Evolutionary conservation across 2,113 vertebrate genomes (phyloP).

Genomic region (Orthonyx spaldingii): DNA sequence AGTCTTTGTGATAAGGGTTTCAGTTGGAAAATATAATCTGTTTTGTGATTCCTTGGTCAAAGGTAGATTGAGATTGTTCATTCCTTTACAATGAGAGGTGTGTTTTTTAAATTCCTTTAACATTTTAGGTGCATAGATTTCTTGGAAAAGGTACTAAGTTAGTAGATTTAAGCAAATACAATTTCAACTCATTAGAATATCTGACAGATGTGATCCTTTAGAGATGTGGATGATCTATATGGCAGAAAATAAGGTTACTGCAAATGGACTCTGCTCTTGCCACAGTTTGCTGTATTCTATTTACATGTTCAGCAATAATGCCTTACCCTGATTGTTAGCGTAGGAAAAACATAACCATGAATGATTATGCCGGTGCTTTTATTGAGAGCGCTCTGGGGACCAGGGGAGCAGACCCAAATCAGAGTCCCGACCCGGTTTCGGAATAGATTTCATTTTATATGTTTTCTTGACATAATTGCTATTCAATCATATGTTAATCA

Average conservation of each 20-base stretch:
- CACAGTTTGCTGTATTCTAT: not conserved
- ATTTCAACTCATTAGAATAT: not conserved
- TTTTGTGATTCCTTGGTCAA: not conserved
- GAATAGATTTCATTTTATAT: no score
- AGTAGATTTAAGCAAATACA: not conserved
- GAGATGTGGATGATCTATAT: not conserved
- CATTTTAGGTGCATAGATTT: not conserved
- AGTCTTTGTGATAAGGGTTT: not conserved
- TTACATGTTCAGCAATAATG: not conserved
- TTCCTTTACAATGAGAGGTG: not conserved
- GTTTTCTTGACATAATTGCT: no score
- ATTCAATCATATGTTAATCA: no score
- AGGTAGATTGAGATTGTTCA: not conserved
- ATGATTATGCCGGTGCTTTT: no score
- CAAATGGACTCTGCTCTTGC: not conserved
- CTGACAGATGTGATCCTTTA: not conserved
- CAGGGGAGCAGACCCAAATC: no score
- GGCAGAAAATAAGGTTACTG: not conserved
- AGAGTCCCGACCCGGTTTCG: no score
- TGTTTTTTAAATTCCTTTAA: not conserved
- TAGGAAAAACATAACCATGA: no score
- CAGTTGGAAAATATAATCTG: not conserved
- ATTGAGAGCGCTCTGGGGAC: no score
- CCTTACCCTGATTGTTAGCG: fast-evolving
- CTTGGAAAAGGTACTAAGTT: not conserved